Evolutionary conservation across 2,888 invertebrate species (phyloP), one percentile per base, ranked within the genome.

Genomic region (Drosophila histrio): DNA sequence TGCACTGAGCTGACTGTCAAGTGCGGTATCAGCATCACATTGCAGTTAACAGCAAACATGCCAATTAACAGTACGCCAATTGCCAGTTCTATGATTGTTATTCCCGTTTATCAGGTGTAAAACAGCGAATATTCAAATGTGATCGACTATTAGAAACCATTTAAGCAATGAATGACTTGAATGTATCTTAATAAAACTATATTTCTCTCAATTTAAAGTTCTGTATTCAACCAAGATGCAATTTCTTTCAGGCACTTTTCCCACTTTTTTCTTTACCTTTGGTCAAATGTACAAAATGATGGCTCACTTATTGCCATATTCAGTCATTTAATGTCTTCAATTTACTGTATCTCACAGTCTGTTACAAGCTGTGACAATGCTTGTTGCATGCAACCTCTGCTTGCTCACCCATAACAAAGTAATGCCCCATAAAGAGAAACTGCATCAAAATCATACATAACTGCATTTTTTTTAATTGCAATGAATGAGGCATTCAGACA

Each of bases 401-500:
- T 15, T 30, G 30, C 32, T 11, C 30, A 41, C 11, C 6, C 30
- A 19, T 39, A 34, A 22, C 41, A 39, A 39, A n/a, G 8, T 11
- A 26, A 13, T 11, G 21, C n/a, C 11, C 41, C 19, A 1, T 22
- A n/a, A n/a, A 6, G 34, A 26, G 15, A 9, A 52, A 47, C 58
- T 49, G 34, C 54, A 36, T 32, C 62, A 50, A 61, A 54, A 63
- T 47, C 75, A 57, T 60, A 60, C 64, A 74, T 64, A 74, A 74
- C 79, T 67, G 79, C 66, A 62, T 26, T 69, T 74, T 69, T 74
- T 59, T 44, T 60, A 81, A 81, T 81, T 80, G 72, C 67, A 43
- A 62, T 44, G 61, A 64, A 84, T 73, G 73, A 38, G 49, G 36
- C 54, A 26, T 11, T 13, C 34, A 21, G 17, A 26, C 26, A 49